Evolutionary conservation across 2,888 invertebrate species (phyloP).

Genomic region (Charanyca ferruginea): DNA sequence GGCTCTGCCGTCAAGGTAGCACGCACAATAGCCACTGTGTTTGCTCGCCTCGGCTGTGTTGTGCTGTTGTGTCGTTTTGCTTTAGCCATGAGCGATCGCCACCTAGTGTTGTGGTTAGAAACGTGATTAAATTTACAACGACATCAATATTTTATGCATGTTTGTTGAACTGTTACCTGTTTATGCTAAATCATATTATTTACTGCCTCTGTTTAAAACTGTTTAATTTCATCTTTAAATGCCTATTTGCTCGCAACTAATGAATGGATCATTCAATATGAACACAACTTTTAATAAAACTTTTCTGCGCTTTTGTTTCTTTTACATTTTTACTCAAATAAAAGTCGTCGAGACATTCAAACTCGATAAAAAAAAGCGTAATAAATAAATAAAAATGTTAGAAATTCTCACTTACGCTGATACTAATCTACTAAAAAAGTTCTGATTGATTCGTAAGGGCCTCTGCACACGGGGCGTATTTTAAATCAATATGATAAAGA

Average conservation of each 20-base stretch:
- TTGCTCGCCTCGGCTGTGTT: slow-evolving; percentile 75
- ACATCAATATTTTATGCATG: slow-evolving; percentile 71
- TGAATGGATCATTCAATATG: too few relatives aligned
- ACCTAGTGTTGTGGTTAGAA: slow-evolving; percentile 74
- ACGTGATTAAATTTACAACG: slow-evolving; percentile 82
- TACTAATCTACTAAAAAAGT: too few relatives aligned
- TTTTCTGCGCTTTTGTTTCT: too few relatives aligned
- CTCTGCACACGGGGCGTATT: too few relatives aligned
- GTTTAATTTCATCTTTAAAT: slow-evolving; percentile 7
- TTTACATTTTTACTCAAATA: too few relatives aligned
- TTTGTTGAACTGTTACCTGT: slow-evolving; percentile 53
- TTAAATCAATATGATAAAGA: too few relatives aligned
- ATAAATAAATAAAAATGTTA: too few relatives aligned
- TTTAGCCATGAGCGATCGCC: slow-evolving; percentile 73
- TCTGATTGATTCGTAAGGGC: too few relatives aligned
- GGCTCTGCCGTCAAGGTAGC: slow-evolving; percentile 74
- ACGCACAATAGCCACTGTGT: slow-evolving; percentile 85
- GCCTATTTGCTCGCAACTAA: background rate
- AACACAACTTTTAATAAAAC: too few relatives aligned
- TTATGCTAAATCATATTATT: slow-evolving; percentile 28
- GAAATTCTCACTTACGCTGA: too few relatives aligned
- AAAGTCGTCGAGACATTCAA: too few relatives aligned
- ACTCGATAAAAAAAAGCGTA: too few relatives aligned
- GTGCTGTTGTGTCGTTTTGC: slow-evolving; percentile 73
- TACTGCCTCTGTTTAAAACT: slow-evolving; percentile 2